A percentile compares a stretch with the other conserved stretches of the same genome.
Conservation (phyloP, 1,140 invertebrate species). For the Bombus affinis region DNA sequence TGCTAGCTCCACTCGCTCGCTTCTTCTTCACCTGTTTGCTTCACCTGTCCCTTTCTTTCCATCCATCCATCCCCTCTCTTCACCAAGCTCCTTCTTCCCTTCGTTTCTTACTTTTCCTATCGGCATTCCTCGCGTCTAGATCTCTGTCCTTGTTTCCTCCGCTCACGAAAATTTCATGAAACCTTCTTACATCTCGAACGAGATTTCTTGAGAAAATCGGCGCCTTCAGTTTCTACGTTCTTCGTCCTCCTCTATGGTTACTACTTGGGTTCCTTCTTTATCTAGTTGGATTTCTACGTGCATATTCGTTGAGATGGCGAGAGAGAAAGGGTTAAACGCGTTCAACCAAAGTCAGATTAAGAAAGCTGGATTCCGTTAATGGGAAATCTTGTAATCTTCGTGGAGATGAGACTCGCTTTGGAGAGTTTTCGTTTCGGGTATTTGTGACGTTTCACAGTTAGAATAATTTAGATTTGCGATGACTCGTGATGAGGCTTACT, state of each 20-base stretch:
- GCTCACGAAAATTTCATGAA: slow-evolving; percentile 40
- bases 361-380: slow-evolving; percentile 6
- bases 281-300: background rate
- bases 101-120: background rate
- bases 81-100: background rate
- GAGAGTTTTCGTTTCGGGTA: background rate
- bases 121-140: background rate
- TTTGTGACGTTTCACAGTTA: background rate
- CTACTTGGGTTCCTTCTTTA: background rate
- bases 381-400: slow-evolving; percentile 3
- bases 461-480: background rate
- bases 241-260: background rate
- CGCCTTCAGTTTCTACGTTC: background rate
- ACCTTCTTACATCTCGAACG: slow-evolving; percentile 31
- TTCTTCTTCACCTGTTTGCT: slow-evolving; percentile 47
- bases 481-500: background rate
- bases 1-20: slow-evolving; percentile 32
- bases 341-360: slow-evolving; percentile 5
- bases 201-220: slow-evolving; percentile 25
- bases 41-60: slow-evolving; percentile 18
- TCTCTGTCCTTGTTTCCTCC: slow-evolving; percentile 2
- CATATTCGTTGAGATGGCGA: too few relatives aligned
- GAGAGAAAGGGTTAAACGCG: slow-evolving; percentile 18
- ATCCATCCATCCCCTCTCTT: background rate
- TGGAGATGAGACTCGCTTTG: background rate